Base-by-base conservation (phyloP, 2,888 invertebrate genomes). In the Acronicta leporina region DNA sequence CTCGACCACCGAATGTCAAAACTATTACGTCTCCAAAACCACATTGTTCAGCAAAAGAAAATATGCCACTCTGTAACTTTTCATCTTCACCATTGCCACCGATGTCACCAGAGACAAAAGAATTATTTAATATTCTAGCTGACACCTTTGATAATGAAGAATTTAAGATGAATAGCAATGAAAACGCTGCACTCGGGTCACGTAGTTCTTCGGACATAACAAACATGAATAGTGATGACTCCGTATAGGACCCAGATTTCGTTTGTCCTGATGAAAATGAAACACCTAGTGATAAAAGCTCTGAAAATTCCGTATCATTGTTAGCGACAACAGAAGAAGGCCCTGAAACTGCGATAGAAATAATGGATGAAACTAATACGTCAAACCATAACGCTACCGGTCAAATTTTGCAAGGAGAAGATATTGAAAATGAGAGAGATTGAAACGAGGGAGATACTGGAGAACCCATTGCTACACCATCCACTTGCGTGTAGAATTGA, bases 21-120 rank as follows among this genome's bases (percentile, higher is more conserved):
- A 53, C 45, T 7, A 15, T 27, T 53, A 40, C 38, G 53, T 53
- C 45, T 53, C 45, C 52, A 5, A 52, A 52, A 52, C 52, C 52
- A 52, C 52, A 52, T 52, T 52, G 44, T 52, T 52, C 52, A 52
- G 44, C 44, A 52, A 51, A 51, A 51, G 42, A 42, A 42, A 51
- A 51, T 41, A 51, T 51, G 0, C 51, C 51, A 42, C 15, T 42
- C 51, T 42, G 5, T 51, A 13, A 51, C 15, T 10, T 16, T 16
- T 42, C 6, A 51, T 51, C 51, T 51, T 51, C 51, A 51, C 51
- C 51, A 51, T 51, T 51, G 51, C 42, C 41, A 30, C 51, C 42
- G 2, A 42, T 51, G 51, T 42, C 51, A 27, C 51, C 51, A 51
- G 51, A 51, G 51, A 51, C 51, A 51, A 51, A 41, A 51, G 30